Conservation (phyloP, 2,113 vertebrate genomes). For the Trachemys scripta region DNA sequence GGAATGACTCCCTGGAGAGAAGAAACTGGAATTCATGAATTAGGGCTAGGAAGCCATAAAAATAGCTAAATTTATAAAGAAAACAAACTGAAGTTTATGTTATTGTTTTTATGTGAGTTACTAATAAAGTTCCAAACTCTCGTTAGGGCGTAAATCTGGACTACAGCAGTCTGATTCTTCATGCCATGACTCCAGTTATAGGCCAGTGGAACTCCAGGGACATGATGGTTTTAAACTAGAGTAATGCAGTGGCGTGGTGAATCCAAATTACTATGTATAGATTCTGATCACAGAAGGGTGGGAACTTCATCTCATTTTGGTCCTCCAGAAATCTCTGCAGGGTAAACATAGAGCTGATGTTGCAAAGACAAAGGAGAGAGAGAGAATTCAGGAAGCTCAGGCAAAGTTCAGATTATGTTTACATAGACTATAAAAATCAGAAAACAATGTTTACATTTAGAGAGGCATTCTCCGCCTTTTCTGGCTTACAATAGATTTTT, state of each 20-base stretch:
- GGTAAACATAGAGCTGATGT: constrained; percentile 50
- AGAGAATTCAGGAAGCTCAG: constrained; percentile 52
- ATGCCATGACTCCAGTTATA: neutral
- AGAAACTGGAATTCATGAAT: fast-evolving
- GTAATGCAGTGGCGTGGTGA: neutral
- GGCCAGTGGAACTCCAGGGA: neutral
- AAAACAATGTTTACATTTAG: constrained; percentile 29
- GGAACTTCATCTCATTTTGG: constrained; percentile 17
- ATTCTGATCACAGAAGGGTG: neutral
- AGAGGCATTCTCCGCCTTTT: constrained; percentile 13
- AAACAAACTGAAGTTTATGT: neutral
- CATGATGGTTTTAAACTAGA: fast-evolving
- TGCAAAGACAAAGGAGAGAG: constrained; percentile 39
- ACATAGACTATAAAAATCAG: constrained; percentile 42
- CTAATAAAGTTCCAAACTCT: neutral
- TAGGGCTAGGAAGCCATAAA: neutral
- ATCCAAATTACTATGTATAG: neutral
- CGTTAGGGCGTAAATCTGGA: neutral
- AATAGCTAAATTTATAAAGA: neutral
- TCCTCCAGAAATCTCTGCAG: constrained; percentile 49
- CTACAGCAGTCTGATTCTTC: neutral
- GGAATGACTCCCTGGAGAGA: neutral
- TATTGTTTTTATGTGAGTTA: neutral
- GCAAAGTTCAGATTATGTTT: constrained; percentile 46
- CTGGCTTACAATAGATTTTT: neutral